Evolutionary conservation across 2,797 vertebrate genomes (phyloP).

Genomic region (Columba guinea): DNA sequence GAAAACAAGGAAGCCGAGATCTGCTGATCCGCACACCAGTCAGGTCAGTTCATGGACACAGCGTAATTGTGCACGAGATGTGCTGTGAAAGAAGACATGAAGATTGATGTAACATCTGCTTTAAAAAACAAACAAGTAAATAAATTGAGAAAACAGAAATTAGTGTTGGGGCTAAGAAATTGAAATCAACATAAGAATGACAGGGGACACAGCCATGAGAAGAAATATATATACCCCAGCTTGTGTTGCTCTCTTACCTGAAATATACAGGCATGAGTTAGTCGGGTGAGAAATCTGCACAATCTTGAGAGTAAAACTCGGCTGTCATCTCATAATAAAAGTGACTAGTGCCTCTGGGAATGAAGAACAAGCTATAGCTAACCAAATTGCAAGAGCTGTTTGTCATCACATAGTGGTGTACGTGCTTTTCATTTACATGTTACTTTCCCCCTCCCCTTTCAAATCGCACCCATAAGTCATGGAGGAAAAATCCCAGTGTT

Average conservation of each 20-base stretch:
- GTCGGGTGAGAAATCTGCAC: constrained; percentile 30
- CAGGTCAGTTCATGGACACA: background rate
- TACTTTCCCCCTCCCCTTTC: background rate
- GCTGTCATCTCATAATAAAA: constrained; percentile 17
- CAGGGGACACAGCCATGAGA: background rate
- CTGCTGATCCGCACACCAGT: background rate
- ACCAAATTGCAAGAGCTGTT: constrained; percentile 6
- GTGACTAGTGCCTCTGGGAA: background rate
- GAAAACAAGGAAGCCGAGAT: background rate
- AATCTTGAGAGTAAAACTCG: constrained; percentile 20
- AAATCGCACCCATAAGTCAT: constrained; percentile 8
- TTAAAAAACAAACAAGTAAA: background rate
- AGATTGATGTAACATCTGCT: background rate
- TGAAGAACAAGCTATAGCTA: background rate
- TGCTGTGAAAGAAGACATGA: background rate
- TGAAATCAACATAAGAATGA: background rate
- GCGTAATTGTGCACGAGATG: background rate
- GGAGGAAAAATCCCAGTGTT: constrained; percentile 14
- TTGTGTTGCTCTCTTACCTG: constrained; percentile 17
- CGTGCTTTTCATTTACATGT: background rate
- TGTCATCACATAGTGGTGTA: background rate
- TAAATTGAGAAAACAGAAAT: background rate
- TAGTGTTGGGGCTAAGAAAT: background rate
- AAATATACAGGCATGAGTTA: background rate
- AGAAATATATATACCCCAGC: background rate